Evolutionary conservation across 2,113 vertebrate species (phyloP), one percentile per base, ranked within the genome.

Genomic region (Peromyscus polionotus): DNA sequence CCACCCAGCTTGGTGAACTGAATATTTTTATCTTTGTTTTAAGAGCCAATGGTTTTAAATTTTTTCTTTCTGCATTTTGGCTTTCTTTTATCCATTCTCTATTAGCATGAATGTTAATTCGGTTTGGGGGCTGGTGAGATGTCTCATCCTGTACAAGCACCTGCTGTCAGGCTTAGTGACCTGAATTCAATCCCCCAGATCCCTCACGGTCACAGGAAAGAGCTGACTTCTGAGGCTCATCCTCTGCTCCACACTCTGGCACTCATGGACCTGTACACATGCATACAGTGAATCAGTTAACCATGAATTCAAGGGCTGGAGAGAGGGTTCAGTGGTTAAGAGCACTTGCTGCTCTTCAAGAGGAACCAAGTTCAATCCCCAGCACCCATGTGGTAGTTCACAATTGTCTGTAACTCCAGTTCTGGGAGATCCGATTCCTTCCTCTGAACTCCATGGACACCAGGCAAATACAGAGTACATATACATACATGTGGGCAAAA

Each of bases 1-100:
- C 54, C 54, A 54, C 13, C 12, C 54, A 3, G 13, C 54, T 83
- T 68, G 9, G 16, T 89, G 42, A 73, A 20, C 48, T 89, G 7
- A 19, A 33, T 87, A 68, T 94, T 88, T 91, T 88, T 39, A 57
- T 85, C 26, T 77, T 88, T 51, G n/a, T 90, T 84, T 95, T 63
- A 22, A 65, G 31, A 9, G 72, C 39, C 59, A 3, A 7, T 39
- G 72, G 20, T 42, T 84, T 51, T 33, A 70, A 76, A 90, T 51
- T 20, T 54, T 92, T 91, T 63, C 76, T 93, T 42, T 73, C 65
- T 84, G 17, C 67, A 73, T 36, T 59, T 72, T 42, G 45, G 7
- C 59, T 42, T 84, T 59, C 11, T 59, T 48, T 73, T 42, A 17
- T 61, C 3, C 33, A 6, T 54, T 51, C 17, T 51, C 39, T 59